phyloP scores from a whole-genome alignment of 2,113 vertebrate species.

The Anolis sagrei region DNA sequence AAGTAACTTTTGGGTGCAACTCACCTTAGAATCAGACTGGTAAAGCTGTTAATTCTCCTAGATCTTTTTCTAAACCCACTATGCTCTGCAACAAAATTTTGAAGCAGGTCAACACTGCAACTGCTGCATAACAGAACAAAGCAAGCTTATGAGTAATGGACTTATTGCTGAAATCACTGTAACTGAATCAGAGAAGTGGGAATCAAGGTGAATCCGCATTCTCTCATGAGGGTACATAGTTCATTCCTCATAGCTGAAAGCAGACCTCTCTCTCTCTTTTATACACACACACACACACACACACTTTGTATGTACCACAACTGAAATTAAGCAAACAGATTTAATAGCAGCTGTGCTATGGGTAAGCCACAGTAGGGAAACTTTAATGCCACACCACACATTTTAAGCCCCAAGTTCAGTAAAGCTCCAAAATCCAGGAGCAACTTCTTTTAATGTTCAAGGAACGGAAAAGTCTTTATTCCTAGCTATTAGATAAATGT shows the following conservation, averaged over 20 bases:
- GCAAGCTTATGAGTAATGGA: not conserved
- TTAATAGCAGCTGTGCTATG: not conserved
- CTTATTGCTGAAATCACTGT: slow-evolving; percentile 5
- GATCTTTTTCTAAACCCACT: not conserved
- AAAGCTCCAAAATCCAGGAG: not conserved
- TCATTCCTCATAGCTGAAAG: not conserved
- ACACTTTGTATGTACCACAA: not conserved
- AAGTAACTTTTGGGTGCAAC: not conserved
- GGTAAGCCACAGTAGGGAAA: not conserved
- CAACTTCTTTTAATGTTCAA: not conserved
- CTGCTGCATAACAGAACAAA: not conserved
- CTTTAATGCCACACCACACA: not conserved
- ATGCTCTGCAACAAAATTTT: not conserved
- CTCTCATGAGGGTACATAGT: not conserved
- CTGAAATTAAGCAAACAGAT: not conserved
- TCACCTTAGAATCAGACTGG: not conserved
- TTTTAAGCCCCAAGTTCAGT: not conserved
- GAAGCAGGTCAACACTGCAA: not conserved
- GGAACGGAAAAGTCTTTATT: not conserved
- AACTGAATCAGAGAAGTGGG: slow-evolving; percentile 6
- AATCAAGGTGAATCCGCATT: slow-evolving; percentile 7
- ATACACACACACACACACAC: not conserved
- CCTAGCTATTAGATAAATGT: not conserved
- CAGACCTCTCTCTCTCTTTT: not conserved
- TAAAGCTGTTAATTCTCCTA: not conserved